These are phyloP conservation scores for Anoplophora glabripennis DNA, from an alignment of 1,140 invertebrate genomes.

Conservation along the genomic window DNA sequence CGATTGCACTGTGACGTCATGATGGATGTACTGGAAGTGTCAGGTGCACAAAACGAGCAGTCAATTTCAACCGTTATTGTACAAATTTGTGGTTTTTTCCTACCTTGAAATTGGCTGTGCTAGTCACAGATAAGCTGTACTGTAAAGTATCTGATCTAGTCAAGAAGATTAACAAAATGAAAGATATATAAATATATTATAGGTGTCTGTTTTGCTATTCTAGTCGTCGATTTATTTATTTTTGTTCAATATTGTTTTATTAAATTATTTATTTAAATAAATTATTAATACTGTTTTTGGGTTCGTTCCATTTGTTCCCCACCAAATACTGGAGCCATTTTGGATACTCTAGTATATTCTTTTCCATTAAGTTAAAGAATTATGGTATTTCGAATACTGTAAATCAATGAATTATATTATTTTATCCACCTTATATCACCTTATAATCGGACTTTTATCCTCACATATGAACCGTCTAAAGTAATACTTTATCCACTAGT, in stretches of 20 bases:
- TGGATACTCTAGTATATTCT: too few species aligned
- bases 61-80: slow-evolving; percentile 23
- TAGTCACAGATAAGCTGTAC: not conserved
- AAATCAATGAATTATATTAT: too few species aligned
- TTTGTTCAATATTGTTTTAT: slow-evolving; percentile 33
- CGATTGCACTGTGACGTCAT: slow-evolving; percentile 9
- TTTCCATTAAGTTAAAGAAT: too few species aligned
- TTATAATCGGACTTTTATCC: too few species aligned
- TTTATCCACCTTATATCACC: too few species aligned
- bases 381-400: too few species aligned
- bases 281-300: slow-evolving; percentile 26
- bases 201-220: slow-evolving; percentile 39
- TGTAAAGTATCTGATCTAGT: slow-evolving; percentile 30
- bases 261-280: slow-evolving; percentile 29
- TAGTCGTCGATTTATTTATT: slow-evolving; percentile 40
- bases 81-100: slow-evolving; percentile 6
- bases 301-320: not conserved
- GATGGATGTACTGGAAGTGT: slow-evolving; percentile 20
- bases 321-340: not conserved
- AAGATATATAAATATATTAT: slow-evolving; percentile 23
- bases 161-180: slow-evolving; percentile 27
- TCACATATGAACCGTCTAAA: too few species aligned
- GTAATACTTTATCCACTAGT: too few species aligned
- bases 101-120: slow-evolving; percentile 25
- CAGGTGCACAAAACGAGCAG: slow-evolving; percentile 19